Evolutionary conservation across 1,140 invertebrate genomes (phyloP).

Genomic region (Chrysomallon squamiferum): DNA sequence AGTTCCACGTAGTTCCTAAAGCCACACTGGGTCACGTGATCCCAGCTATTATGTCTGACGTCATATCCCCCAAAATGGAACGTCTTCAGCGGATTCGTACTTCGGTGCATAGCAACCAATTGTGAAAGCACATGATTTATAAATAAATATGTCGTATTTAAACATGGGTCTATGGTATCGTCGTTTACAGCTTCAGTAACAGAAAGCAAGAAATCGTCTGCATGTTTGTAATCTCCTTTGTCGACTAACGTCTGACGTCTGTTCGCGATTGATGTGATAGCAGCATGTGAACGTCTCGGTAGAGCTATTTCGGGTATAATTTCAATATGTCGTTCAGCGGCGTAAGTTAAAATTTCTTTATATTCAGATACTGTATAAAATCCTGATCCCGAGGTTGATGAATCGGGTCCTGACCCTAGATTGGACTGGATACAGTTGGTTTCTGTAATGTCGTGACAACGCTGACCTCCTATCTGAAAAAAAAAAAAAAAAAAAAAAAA

Average conservation of each 20-base stretch:
- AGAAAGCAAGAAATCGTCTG: slow-evolving; percentile 38
- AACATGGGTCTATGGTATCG: slow-evolving; percentile 57
- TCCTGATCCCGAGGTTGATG: slow-evolving; percentile 33
- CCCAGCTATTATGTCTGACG: slow-evolving; percentile 47
- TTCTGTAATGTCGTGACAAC: slow-evolving; percentile 47
- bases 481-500: neutral
- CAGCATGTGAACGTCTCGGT: slow-evolving; percentile 55
- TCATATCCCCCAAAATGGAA: slow-evolving; percentile 58
- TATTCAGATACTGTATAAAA: slow-evolving; percentile 52
- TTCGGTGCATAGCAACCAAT: slow-evolving; percentile 33
- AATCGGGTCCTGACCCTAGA: slow-evolving; percentile 51
- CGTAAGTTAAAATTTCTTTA: slow-evolving; percentile 47
- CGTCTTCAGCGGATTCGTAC: slow-evolving; percentile 39
- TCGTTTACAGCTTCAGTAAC: slow-evolving; percentile 47
- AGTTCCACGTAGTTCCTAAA: slow-evolving; percentile 10
- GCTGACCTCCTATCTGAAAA: slow-evolving; percentile 46
- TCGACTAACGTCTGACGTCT: slow-evolving; percentile 22
- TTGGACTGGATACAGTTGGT: slow-evolving; percentile 38
- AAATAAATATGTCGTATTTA: slow-evolving; percentile 49
- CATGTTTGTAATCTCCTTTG: slow-evolving; percentile 26
- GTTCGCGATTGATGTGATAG: slow-evolving; percentile 50
- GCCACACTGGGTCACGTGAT: slow-evolving; percentile 42
- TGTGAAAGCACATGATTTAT: slow-evolving; percentile 34
- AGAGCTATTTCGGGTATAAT: slow-evolving; percentile 60
- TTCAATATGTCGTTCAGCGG: slow-evolving; percentile 44